Evolutionary conservation across 2,797 vertebrate genomes (phyloP).

Genomic region (Scyliorhinus canicula): DNA sequence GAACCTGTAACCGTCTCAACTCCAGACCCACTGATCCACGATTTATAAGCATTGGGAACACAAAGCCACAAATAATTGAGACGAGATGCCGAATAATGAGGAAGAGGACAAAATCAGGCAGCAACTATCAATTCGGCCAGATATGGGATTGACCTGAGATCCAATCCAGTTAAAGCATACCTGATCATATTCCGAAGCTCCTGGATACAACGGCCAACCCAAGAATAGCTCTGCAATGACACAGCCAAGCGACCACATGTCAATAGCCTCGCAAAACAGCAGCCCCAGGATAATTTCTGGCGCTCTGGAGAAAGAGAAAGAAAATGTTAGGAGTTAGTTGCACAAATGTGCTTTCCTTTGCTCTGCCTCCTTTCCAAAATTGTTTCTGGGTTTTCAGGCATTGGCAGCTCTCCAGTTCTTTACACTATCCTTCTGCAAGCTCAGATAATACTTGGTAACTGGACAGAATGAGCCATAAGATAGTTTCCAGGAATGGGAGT

Average conservation of each 20-base stretch:
- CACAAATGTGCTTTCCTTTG: background rate
- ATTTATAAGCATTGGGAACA: background rate
- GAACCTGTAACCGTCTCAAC: background rate
- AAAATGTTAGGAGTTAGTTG: background rate
- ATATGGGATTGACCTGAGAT: background rate
- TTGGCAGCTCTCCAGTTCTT: background rate
- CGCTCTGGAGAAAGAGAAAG: constrained; percentile 62
- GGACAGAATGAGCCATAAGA: background rate
- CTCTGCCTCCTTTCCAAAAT: background rate
- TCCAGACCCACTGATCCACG: background rate
- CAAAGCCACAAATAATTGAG: background rate
- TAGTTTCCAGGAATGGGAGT: background rate
- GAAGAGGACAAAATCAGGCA: background rate
- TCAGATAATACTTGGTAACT: background rate
- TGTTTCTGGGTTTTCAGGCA: background rate
- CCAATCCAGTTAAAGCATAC: constrained; percentile 61
- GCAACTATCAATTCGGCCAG: no score
- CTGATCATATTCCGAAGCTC: constrained; percentile 95
- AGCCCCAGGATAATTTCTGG: constrained; percentile 97
- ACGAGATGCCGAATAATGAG: background rate
- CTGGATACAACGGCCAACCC: constrained; percentile 93
- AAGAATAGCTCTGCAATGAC: constrained; percentile 96
- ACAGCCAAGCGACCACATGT: constrained; percentile 98
- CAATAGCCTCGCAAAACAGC: constrained; percentile 94
- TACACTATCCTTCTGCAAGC: background rate